Base-by-base conservation (phyloP, 2,113 vertebrate genomes). In the Bubo blakistoni region DNA sequence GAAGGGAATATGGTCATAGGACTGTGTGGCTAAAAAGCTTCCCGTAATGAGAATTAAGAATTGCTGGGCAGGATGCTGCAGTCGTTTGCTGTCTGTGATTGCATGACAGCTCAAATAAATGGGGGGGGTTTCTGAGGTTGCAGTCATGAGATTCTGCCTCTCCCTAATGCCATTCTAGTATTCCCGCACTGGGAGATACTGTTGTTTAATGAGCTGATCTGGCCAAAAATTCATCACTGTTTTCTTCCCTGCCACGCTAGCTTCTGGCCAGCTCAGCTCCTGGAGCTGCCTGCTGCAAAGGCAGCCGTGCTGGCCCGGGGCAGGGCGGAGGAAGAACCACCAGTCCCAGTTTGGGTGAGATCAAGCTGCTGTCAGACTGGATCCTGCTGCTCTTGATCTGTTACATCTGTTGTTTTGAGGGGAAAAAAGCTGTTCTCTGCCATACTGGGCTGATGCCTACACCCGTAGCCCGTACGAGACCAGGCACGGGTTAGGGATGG, bases 401-500 rank as follows among this genome's bases (percentile, higher is more conserved):
- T 51, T 32, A 32, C 7, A 10, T 26, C 17, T 27, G 26, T 25
- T 70, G n/a, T 38, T 70, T 61, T 17, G 40, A 38, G 44, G 36
- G 9, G 17, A 36, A 17, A 17, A 36, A 26, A 54, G 27, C 27
- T 66, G 21, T 54, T 46, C 8, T 49, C 18, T 52, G 70, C n/a
- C 2, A 2, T 24, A 6, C 3, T 3, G 1, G 52, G 27, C 13
- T 21, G 55, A 27, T 38, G 40, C 61, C 27, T 22, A 2, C 14
- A 36, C 21, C 58, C 4, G 1, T 16, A n/a, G 17, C 27, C 47
- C 3, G 0, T 5, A 9, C 2, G 15, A 47, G 52, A 16, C 25
- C 1, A 3, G 16, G 36, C 13, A 20, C 58, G 8, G 58, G 19
- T 11, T 21, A 12, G 4, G 26, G 36, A 2, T 51, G 58, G 40